phyloP scores from a whole-genome alignment of 2,113 vertebrate genomes.

The Heterochromis multidens region DNA sequence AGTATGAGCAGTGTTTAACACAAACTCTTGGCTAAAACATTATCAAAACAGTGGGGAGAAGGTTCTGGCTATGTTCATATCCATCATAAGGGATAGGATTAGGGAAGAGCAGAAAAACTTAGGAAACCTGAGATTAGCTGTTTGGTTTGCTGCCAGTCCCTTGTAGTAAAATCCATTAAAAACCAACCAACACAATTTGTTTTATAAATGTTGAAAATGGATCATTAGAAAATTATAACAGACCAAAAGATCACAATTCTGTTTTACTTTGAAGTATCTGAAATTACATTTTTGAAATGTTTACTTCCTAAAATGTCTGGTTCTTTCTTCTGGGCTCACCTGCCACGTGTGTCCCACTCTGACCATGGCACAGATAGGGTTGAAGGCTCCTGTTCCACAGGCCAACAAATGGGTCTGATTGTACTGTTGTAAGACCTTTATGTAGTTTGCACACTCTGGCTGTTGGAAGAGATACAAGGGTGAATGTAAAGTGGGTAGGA shows the following conservation, averaged over 20 bases:
- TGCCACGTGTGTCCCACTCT: slow-evolving; percentile 78
- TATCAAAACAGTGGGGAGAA: background rate
- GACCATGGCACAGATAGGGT: slow-evolving; percentile 83
- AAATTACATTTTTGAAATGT: background rate
- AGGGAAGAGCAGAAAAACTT: background rate
- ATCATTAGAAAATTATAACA: background rate
- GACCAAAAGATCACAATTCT: background rate
- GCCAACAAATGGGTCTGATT: slow-evolving; percentile 90
- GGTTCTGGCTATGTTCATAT: background rate
- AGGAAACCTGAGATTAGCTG: background rate
- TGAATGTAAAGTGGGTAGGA: background rate
- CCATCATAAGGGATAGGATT: background rate
- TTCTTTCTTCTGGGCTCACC: slow-evolving; percentile 33
- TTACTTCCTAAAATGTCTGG: background rate
- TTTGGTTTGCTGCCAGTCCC: background rate
- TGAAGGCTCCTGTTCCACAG: slow-evolving; percentile 94
- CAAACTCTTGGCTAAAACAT: background rate
- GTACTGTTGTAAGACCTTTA: slow-evolving; percentile 89
- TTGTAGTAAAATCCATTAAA: background rate
- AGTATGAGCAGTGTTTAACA: slow-evolving; percentile 10
- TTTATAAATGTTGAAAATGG: background rate
- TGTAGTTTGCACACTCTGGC: slow-evolving; percentile 93
- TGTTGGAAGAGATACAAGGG: slow-evolving; percentile 55
- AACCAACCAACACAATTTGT: background rate
- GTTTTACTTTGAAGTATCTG: background rate